Evolutionary conservation across 2,888 invertebrate species (phyloP).

Genomic region (Campopleginae sp.): DNA sequence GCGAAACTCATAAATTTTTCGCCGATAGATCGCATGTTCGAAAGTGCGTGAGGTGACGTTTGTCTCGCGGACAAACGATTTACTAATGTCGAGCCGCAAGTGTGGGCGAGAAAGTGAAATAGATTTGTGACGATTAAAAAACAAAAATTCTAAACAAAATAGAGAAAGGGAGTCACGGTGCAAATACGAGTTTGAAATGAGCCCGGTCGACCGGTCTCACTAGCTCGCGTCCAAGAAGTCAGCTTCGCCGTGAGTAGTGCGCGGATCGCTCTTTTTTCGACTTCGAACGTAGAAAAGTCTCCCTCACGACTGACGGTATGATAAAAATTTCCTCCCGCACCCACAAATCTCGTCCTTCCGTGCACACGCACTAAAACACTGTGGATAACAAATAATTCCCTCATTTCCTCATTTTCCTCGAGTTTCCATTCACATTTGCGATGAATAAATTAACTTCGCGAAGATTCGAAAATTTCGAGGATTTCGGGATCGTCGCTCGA

Average conservation of each 20-base stretch:
- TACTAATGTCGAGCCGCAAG: not conserved
- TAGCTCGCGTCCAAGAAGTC: conserved; percentile 4
- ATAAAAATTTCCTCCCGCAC: not conserved
- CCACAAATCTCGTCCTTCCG: not conserved
- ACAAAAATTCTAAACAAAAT: conserved; percentile 6
- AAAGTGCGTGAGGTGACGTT: not conserved
- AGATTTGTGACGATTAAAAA: not conserved
- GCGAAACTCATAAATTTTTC: not conserved
- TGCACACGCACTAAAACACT: no score
- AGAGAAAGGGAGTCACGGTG: conserved; percentile 15
- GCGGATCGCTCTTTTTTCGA: conserved; percentile 5
- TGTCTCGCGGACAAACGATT: not conserved
- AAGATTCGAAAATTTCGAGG: not conserved
- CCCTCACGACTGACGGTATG: not conserved
- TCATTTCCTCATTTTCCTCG: no score
- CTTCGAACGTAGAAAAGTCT: not conserved
- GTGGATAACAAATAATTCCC: no score
- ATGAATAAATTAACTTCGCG: not conserved
- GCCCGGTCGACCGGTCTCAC: conserved; percentile 14
- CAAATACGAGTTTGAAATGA: conserved; percentile 10
- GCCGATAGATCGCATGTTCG: not conserved
- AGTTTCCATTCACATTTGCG: no score
- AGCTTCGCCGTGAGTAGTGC: conserved; percentile 26
- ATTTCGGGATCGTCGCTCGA: not conserved
- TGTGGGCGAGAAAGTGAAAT: conserved; percentile 35